Evolutionary conservation across 2,888 invertebrate genomes (phyloP).

Genomic region (Scrobipalpa costella): DNA sequence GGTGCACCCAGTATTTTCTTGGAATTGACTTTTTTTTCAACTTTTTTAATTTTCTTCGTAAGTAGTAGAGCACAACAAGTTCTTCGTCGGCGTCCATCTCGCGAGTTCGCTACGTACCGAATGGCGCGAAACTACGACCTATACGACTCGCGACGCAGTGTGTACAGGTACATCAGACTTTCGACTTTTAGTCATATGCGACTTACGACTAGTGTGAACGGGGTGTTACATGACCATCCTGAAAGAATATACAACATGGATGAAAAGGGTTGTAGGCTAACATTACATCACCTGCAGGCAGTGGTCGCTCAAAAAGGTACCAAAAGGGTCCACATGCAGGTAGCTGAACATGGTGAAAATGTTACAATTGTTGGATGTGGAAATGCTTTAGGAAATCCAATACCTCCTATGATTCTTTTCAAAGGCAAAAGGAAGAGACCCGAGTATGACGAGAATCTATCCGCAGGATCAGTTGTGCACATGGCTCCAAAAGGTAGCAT

Average conservation of each 20-base stretch:
- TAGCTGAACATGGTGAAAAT: constrained; percentile 27
- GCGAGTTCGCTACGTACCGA: no score
- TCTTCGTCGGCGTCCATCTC: no score
- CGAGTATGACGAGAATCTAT: constrained; percentile 28
- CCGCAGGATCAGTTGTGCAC: constrained; percentile 32
- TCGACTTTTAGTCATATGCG: no score
- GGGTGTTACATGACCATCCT: constrained; percentile 19
- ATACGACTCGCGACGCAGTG: no score
- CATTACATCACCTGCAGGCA: constrained; percentile 27
- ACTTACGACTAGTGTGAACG: no score
- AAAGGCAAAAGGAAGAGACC: constrained; percentile 27
- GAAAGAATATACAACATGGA: constrained; percentile 28
- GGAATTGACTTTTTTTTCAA: no score
- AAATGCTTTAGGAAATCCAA: constrained; percentile 25
- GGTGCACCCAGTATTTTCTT: no score
- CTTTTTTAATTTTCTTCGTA: no score
- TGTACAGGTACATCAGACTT: no score
- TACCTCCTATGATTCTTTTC: constrained; percentile 28
- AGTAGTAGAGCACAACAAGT: no score
- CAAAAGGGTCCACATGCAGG: constrained; percentile 11
- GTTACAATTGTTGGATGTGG: constrained; percentile 26
- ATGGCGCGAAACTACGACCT: no score
- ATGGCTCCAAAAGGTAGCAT: constrained; percentile 36
- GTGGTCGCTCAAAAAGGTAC: constrained; percentile 28
- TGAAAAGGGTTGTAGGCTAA: constrained; percentile 29